A percentile compares a stretch with the other conserved stretches of the same genome.
Conservation (phyloP, 2,797 vertebrate species). For the Poecilia picta region DNA sequence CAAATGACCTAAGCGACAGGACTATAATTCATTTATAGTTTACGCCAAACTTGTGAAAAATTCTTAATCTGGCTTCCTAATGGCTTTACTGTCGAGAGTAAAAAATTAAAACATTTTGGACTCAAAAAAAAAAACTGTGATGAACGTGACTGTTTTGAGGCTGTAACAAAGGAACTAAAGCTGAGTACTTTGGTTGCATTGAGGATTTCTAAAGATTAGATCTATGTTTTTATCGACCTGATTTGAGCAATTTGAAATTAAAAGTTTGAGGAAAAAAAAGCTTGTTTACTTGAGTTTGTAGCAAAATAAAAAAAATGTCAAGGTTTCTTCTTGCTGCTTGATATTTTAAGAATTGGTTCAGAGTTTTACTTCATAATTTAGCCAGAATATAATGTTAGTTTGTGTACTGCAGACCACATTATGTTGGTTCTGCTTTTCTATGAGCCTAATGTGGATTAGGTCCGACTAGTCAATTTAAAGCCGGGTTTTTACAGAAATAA, state of each 20-base stretch:
- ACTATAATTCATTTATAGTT: background rate
- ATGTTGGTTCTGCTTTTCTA: slow-evolving; percentile 32
- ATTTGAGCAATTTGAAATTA: slow-evolving; percentile 31
- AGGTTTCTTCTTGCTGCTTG: slow-evolving; percentile 6
- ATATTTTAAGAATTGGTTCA: slow-evolving; percentile 31
- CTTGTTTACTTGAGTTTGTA: slow-evolving; percentile 25
- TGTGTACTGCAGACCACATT: background rate
- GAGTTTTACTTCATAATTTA: slow-evolving; percentile 10
- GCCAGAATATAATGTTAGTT: background rate
- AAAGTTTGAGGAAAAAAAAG: slow-evolving; percentile 7
- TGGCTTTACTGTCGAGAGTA: slow-evolving; percentile 12
- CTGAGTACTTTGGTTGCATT: slow-evolving; percentile 40
- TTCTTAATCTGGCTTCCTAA: background rate
- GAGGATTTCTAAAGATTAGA: slow-evolving; percentile 27
- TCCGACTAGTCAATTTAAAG: slow-evolving; percentile 64
- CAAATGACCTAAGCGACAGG: background rate
- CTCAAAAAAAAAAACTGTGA: background rate
- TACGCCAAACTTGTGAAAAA: background rate
- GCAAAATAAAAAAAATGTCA: background rate
- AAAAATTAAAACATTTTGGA: background rate
- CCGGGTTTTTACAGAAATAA: slow-evolving; percentile 76
- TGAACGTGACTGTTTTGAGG: slow-evolving; percentile 14
- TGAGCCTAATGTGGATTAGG: slow-evolving; percentile 36
- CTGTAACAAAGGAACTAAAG: slow-evolving; percentile 11
- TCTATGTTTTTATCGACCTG: slow-evolving; percentile 10